Evolutionary conservation across 2,113 vertebrate species (phyloP), one percentile per base, ranked within the genome.

Genomic region (Corythoichthys intestinalis): DNA sequence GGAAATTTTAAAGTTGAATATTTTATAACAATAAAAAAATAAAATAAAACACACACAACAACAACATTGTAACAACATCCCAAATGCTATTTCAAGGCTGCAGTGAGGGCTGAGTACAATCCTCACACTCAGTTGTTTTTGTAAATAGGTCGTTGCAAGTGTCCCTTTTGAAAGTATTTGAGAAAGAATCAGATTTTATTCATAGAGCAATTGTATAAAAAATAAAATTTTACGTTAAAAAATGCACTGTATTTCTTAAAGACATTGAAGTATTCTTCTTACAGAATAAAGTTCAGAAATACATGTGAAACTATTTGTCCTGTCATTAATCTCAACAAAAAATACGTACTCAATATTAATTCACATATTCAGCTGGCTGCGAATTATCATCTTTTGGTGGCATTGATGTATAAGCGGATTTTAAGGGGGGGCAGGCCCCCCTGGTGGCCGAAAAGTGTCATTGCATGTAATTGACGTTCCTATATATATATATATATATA

Each of bases 111-210:
- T 0, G 46, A 71, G 69, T 76, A 69, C 72, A 65, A 62, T 72
- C 75, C 83, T 85, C 63, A 69, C 74, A 78, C 78, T 72, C 85
- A 79, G 77, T 77, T 54, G 1, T 65, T 20, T 46, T 90, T 93
- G 91, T 93, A 93, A 91, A 92, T 93, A 92, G 81, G 65, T 88
- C 34, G 88, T 90, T 89, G 86, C 89, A 84, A 61, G 78, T 89
- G 79, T 87, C 67, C 49, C 34, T 86, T 90, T 79, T 80, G 82
- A 90, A 83, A 86, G 71, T 85, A 86, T 88, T 89, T 90, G 66
- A 71, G 86, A 79, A 84, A 52, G 52, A 74, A 81, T 84, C 76
- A 66, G 88, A 90, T 92, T 92, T 92, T 91, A 89, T 90, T 90
- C 81, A 88, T 85, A 84, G 66, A 75, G 3, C 67, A 86, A 83